Evolutionary conservation across 2,888 invertebrate genomes (phyloP), one percentile per base, ranked within the genome.

Genomic region (Diaphora mendica): DNA sequence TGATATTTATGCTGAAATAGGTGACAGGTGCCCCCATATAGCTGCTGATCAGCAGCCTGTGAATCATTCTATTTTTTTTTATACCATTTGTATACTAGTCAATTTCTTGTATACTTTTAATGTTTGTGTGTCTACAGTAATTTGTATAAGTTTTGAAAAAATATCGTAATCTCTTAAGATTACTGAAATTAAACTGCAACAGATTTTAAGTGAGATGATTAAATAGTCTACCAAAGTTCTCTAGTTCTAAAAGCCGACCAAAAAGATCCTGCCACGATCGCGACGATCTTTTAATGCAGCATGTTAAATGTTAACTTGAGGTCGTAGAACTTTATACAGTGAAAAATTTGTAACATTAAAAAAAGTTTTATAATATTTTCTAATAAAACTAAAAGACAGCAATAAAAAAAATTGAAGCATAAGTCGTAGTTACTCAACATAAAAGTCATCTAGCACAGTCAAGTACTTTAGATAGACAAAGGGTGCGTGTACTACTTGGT

Each of bases 401-500:
- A 55, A 9, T 55, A 3, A 42, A 62, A 23, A 23, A 70, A 44
- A n/a, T n/a, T n/a, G n/a, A n/a, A n/a, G n/a, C n/a, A n/a, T n/a
- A 33, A 51, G 23, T 51, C 51, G 2, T 17, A 72, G 59, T 55
- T 65, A 69, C n/a, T 71, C 23, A 23, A 33, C 75, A 76, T 80
- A 76, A 69, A 71, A 71, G 72, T 78, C 71, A 66, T 74, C 65
- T 35, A 74, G 64, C 26, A 67, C 66, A 71, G 64, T 73, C 62
- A 79, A 81, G 82, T 70, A 73, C 26, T 69, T 59, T 62, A 76
- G 69, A 77, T 72, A 74, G 71, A 85, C 79, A 85, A 79, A 85
- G 74, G 77, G 51, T 70, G 74, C 70, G 72, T 65, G 74, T 77
- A 75, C 76, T 82, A 76, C 74, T 82, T 84, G 71, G 72, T 80